Conservation (phyloP, 2,888 invertebrate species). For the Brachyptera risi region DNA sequence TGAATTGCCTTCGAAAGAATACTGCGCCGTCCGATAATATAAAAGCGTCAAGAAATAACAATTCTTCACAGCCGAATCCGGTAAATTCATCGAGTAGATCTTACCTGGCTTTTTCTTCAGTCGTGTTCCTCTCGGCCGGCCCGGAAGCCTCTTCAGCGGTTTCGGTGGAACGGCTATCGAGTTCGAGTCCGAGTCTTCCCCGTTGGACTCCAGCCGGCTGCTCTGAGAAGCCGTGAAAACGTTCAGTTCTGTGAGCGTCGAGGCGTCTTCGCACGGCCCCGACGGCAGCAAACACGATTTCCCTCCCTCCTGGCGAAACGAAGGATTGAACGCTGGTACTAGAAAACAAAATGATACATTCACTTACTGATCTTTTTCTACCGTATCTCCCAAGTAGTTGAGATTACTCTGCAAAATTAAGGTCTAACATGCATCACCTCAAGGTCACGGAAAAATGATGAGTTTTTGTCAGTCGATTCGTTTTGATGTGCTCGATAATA, state of each 20-base stretch:
- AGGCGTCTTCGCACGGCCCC: background rate
- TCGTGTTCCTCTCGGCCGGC: slow-evolving; percentile 36
- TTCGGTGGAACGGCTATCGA: background rate
- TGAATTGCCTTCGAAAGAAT: too few species aligned
- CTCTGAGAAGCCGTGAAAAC: background rate
- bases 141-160: slow-evolving; percentile 25
- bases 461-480: too few species aligned
- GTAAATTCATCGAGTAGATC: too few species aligned
- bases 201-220: background rate
- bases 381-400: too few species aligned
- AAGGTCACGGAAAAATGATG: too few species aligned
- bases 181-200: background rate
- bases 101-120: slow-evolving; percentile 35
- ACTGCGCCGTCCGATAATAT: too few species aligned
- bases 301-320: background rate
- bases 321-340: background rate
- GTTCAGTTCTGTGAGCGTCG: background rate
- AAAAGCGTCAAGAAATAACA: too few species aligned
- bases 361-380: too few species aligned
- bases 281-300: background rate
- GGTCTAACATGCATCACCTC: too few species aligned
- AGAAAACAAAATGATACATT: background rate
- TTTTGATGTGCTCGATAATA: too few species aligned
- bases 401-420: too few species aligned
- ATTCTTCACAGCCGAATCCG: too few species aligned